Percentiles rank a stretch among this genome's conserved stretches.
These are phyloP conservation scores for Tachystola acroxantha DNA, from an alignment of 2,888 invertebrate species.

Conservation along the genomic window DNA sequence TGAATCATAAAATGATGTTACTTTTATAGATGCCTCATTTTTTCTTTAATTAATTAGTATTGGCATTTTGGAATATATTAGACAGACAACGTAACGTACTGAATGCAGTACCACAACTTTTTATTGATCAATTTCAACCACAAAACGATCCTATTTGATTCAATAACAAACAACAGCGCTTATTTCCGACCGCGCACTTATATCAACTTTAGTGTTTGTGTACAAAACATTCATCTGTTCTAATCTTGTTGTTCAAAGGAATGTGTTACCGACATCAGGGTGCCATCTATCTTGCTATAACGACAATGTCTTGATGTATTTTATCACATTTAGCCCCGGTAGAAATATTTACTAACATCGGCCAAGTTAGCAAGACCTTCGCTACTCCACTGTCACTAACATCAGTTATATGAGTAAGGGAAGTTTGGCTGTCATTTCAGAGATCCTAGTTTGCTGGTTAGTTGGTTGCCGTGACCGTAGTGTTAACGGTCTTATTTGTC, in stretches of 20 bases:
- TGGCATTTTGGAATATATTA: too few relatives aligned
- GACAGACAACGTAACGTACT: too few relatives aligned
- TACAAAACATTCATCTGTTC: conserved; percentile 41
- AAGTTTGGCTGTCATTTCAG: conserved; percentile 13
- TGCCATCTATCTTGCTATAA: conserved; percentile 67
- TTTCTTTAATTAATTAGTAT: too few relatives aligned
- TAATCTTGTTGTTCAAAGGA: conserved; percentile 53
- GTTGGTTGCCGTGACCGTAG: conserved; percentile 48
- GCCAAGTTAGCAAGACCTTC: conserved; percentile 38
- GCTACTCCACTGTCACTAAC: conserved; percentile 17
- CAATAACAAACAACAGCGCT: conserved; percentile 41
- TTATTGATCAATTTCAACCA: too few relatives aligned
- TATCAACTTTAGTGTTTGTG: conserved; percentile 25
- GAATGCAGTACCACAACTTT: too few relatives aligned
- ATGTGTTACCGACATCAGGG: conserved; percentile 54
- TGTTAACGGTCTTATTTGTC: conserved; percentile 75
- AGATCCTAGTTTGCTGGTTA: conserved; percentile 38
- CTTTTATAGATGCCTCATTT: too few relatives aligned
- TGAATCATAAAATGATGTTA: too few relatives aligned
- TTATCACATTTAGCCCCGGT: conserved; percentile 69
- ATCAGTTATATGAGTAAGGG: conserved; percentile 6
- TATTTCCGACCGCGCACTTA: conserved; percentile 26
- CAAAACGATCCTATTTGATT: conserved; percentile 30
- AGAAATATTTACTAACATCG: conserved; percentile 60
- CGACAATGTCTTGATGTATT: conserved; percentile 76